Conservation (phyloP, 2,888 invertebrate genomes). For the Drosophila tanythrix region DNA sequence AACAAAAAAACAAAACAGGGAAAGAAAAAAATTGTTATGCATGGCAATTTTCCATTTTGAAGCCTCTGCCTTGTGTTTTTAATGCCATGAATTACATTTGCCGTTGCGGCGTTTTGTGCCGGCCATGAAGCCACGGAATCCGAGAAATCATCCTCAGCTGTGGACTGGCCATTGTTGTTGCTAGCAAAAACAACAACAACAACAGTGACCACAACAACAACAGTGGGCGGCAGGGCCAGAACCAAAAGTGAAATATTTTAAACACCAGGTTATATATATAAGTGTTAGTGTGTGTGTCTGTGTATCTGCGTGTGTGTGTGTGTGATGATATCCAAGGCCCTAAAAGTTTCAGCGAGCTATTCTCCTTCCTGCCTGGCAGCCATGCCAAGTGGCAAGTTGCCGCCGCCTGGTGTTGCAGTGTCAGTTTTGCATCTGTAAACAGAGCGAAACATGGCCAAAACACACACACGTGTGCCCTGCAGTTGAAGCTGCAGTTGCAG, state of each 20-base stretch:
- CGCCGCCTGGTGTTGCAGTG: slow-evolving; percentile 61
- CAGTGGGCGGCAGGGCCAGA: slow-evolving; percentile 56
- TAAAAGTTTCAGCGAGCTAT: slow-evolving; percentile 27
- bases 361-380: slow-evolving; percentile 21
- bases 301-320: slow-evolving; percentile 26
- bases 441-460: slow-evolving; percentile 56
- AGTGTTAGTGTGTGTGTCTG: slow-evolving; percentile 10
- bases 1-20: slow-evolving; percentile 34
- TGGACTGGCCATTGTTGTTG: slow-evolving; percentile 56
- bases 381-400: slow-evolving; percentile 47
- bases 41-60: slow-evolving; percentile 82
- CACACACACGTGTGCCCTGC: slow-evolving; percentile 13
- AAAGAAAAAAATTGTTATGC: slow-evolving; percentile 75
- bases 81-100: slow-evolving; percentile 75
- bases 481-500: slow-evolving; percentile 4
- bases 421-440: slow-evolving; percentile 74
- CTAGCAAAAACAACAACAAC: slow-evolving; percentile 17
- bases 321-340: slow-evolving; percentile 51
- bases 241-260: slow-evolving; percentile 82
- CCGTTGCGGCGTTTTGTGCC: slow-evolving; percentile 30
- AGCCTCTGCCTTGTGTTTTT: slow-evolving; percentile 69
- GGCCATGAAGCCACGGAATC: slow-evolving; percentile 30
- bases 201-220: slow-evolving; percentile 18
- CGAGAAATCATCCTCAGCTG: slow-evolving; percentile 43
- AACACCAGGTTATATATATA: slow-evolving; percentile 59